phyloP scores from a whole-genome alignment of 2,113 vertebrate genomes.

The Phrynocephalus versicolor region DNA sequence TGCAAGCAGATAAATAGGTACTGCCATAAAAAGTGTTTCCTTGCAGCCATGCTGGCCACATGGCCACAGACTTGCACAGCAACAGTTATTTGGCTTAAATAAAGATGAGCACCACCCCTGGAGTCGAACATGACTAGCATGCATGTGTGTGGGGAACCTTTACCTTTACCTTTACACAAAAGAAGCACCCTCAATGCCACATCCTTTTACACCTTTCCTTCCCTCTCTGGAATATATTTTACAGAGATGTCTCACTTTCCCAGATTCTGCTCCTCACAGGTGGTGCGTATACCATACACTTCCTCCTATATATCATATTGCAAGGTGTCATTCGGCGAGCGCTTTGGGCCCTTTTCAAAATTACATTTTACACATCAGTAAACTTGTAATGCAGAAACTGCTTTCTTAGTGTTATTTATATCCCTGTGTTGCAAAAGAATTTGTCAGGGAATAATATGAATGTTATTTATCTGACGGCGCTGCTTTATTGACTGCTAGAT shows the following conservation, averaged over 20 bases:
- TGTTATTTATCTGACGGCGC: conserved; percentile 82
- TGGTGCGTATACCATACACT: conserved; percentile 37
- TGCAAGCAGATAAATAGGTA: too few relatives aligned
- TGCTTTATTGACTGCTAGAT: conserved; percentile 81
- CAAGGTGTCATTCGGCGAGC: conserved; percentile 43
- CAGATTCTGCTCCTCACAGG: conserved; percentile 39
- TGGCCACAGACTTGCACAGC: too few relatives aligned
- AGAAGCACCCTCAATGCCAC: not conserved
- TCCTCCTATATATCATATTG: conserved; percentile 60
- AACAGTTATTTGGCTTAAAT: too few relatives aligned
- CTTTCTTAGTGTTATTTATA: conserved; percentile 84
- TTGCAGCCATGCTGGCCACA: too few relatives aligned
- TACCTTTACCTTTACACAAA: too few relatives aligned
- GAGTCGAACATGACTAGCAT: too few relatives aligned
- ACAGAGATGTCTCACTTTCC: conserved; percentile 63
- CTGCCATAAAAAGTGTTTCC: too few relatives aligned
- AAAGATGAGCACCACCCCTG: too few relatives aligned
- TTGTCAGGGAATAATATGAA: conserved; percentile 81
- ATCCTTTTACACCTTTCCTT: not conserved
- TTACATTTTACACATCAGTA: conserved; percentile 85
- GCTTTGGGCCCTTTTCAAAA: conserved; percentile 75
- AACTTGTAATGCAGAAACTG: conserved; percentile 79
- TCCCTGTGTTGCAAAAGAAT: conserved; percentile 73
- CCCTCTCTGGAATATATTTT: conserved; percentile 28
- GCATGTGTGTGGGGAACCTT: too few relatives aligned